A percentile compares a stretch with the other conserved stretches of the same genome.
Evolutionary conservation across 2,113 vertebrate genomes (phyloP).

Genomic region (Gallinago jamesoni): DNA sequence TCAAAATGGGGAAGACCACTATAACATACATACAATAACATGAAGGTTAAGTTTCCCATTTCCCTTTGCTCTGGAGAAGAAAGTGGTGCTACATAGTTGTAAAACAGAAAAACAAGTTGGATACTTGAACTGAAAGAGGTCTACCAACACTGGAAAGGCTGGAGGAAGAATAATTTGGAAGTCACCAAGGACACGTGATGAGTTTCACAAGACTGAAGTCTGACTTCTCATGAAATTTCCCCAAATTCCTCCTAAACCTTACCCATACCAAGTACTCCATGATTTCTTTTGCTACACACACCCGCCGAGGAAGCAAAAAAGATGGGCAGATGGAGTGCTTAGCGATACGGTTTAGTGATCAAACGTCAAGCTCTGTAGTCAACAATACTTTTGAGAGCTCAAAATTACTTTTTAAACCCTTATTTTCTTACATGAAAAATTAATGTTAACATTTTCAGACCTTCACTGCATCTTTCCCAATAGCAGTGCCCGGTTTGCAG

Average conservation of each 20-base stretch:
- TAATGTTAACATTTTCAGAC: neutral
- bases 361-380: neutral
- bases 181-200: neutral
- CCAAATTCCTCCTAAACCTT: neutral
- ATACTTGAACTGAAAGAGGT: neutral
- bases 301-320: neutral
- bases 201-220: neutral
- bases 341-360: neutral
- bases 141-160: neutral
- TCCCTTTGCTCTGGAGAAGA: neutral
- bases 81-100: neutral
- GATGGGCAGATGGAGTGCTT: too few species aligned
- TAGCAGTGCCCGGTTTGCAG: neutral
- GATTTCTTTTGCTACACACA: neutral
- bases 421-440: neutral
- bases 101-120: neutral
- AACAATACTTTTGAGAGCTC: neutral
- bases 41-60: neutral
- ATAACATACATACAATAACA: accelerated
- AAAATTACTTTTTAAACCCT: neutral
- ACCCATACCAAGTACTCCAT: neutral
- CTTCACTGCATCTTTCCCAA: neutral
- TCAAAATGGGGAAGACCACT: neutral
- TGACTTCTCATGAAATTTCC: neutral
- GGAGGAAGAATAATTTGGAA: neutral